Evolutionary conservation across 2,113 vertebrate species (phyloP), one percentile per base, ranked within the genome.

Genomic region (Xenopus laevis): DNA sequence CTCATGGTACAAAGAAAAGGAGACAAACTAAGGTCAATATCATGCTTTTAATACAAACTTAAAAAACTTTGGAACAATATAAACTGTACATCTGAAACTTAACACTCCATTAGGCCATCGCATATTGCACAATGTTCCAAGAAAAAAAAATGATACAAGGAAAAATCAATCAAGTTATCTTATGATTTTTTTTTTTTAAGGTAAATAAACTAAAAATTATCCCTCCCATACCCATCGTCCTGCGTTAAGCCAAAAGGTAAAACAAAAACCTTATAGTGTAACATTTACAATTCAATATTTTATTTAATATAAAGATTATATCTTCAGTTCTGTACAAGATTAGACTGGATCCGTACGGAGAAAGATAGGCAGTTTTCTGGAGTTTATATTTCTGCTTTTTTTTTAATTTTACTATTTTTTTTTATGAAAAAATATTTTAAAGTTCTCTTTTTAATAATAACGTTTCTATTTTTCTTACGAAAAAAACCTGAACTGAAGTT

Each of bases 21-120:
- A 44, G 30, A 21, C 46, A 47, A 40, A 16, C 33, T 53, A 58
- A 72, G 17, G 7, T 76, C 60, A 88, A 79, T 85, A 89, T 87
- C 92, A 93, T 93, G 92, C 91, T 93, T 93, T 93, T 93, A 93
- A 93, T 93, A 92, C 91, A 93, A 93, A 93, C 91, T 92, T 92
- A 91, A 93, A 93, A 93, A 93, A 92, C 91, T 92, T 89, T 91
- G 89, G 90, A 92, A 90, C 92, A 91, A 92, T 93, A 93, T 89
- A 93, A 93, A 93, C 92, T 93, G 90, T 93, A 93, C 92, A 93
- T 88, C 89, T 90, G 89, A 91, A 87, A 91, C 90, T 92, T 91
- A 89, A 88, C 88, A 91, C 85, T 83, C 86, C 85, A 84, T 89
- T 84, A 85, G 89, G 85, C 88, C 79, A 58, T 90, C 89, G 87